phyloP scores from a whole-genome alignment of 2,113 vertebrate genomes.

The Rynchops niger region DNA sequence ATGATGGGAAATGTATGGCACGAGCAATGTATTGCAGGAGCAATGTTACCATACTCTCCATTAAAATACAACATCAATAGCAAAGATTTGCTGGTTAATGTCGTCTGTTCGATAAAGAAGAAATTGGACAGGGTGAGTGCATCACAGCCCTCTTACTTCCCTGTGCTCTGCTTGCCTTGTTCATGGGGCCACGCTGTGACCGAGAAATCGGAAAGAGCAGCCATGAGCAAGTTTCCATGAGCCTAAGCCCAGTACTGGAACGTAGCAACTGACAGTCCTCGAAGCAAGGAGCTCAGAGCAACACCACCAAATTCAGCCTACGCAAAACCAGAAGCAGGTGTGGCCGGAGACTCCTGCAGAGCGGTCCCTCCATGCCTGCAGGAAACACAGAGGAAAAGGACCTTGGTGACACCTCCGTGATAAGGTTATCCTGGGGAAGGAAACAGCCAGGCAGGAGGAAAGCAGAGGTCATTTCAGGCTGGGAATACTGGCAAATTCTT shows the following conservation, averaged over 20 bases:
- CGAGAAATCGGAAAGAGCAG: not conserved
- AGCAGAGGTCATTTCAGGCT: not conserved
- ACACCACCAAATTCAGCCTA: not conserved
- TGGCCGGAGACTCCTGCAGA: not conserved
- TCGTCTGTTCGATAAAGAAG: not conserved
- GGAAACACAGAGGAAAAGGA: not conserved
- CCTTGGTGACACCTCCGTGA: not conserved
- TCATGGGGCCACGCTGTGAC: not conserved
- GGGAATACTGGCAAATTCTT: not conserved
- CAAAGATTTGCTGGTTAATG: not conserved
- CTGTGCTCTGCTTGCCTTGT: not conserved
- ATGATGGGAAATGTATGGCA: not conserved
- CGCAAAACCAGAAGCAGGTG: not conserved
- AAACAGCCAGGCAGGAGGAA: not conserved
- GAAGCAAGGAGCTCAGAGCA: not conserved
- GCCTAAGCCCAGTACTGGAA: not conserved
- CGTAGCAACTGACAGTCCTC: not conserved
- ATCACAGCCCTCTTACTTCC: not conserved
- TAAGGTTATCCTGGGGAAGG: not conserved
- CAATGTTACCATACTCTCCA: not conserved
- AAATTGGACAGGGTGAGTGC: not conserved
- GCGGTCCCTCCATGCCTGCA: rapidly evolving
- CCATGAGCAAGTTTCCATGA: not conserved
- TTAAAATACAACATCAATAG: not conserved
- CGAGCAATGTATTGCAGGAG: not conserved